A percentile compares a stretch with the other conserved stretches of the same genome.
Evolutionary conservation across 2,797 vertebrate genomes (phyloP).

Genomic region (Coranthus polyacanthus): DNA sequence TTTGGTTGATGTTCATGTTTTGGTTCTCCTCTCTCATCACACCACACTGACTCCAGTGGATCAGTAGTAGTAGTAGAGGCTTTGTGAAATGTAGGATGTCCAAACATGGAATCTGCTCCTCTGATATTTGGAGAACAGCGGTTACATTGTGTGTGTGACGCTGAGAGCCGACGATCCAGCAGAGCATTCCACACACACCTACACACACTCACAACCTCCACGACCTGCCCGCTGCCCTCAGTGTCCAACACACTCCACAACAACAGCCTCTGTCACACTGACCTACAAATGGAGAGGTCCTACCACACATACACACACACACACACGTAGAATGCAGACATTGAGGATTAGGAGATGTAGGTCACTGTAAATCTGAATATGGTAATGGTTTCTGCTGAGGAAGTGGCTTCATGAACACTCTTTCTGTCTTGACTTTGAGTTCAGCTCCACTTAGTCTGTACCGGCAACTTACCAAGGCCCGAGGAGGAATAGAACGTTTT

Average conservation of each 20-base stretch:
- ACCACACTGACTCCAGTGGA: no score
- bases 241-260: constrained; percentile 29
- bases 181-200: constrained; percentile 54
- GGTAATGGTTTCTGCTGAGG: constrained; percentile 47
- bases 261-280: constrained; percentile 54
- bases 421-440: constrained; percentile 37
- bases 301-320: no score
- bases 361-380: constrained; percentile 56
- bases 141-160: constrained; percentile 49
- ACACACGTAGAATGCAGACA: no score
- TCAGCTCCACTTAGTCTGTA: constrained; percentile 1
- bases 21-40: no score
- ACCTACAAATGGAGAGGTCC: constrained; percentile 43
- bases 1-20: no score
- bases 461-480: no score
- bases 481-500: no score
- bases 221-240: constrained; percentile 32
- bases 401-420: constrained; percentile 47
- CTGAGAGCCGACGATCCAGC: constrained; percentile 27
- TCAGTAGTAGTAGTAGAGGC: no score
- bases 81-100: no score
- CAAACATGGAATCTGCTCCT: no score
- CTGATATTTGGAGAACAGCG: constrained; percentile 27
- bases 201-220: constrained; percentile 21
- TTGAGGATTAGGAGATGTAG: no score